A percentile compares a stretch with the other conserved stretches of the same genome.
These are phyloP conservation scores for Eupeodes latifasciatus DNA, from an alignment of 2,888 invertebrate species.

Conservation along the genomic window DNA sequence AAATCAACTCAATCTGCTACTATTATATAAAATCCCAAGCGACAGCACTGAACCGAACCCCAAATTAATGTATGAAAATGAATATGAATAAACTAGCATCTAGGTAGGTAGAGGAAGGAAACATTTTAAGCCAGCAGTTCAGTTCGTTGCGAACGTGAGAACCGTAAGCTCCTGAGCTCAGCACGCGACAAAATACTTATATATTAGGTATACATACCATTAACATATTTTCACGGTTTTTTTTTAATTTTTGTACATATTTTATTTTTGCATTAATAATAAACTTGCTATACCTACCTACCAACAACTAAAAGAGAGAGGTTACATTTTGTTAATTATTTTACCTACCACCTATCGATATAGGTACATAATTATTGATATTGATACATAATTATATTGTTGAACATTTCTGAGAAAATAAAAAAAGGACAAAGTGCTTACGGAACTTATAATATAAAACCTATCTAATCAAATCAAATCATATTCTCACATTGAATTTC, in stretches of 20 bases:
- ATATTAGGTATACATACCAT: slow-evolving; percentile 31
- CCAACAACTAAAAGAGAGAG: not conserved
- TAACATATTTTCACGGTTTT: slow-evolving; percentile 69
- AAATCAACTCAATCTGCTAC: not conserved
- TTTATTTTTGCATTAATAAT: not conserved
- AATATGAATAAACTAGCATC: slow-evolving; percentile 48
- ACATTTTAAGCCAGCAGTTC: slow-evolving; percentile 77
- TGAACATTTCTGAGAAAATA: slow-evolving; percentile 22
- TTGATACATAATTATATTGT: not conserved
- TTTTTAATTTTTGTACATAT: slow-evolving; percentile 29
- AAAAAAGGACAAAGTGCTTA: slow-evolving; percentile 23
- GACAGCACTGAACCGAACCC: slow-evolving; percentile 33
- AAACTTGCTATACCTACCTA: not conserved
- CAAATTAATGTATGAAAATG: slow-evolving; percentile 26
- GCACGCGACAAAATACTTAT: slow-evolving; percentile 29
- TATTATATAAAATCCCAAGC: not conserved
- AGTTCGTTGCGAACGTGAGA: slow-evolving; percentile 84
- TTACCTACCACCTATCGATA: not conserved
- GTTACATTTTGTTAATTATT: slow-evolving; percentile 10
- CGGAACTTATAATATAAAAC: slow-evolving; percentile 11
- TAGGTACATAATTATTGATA: too few relatives aligned
- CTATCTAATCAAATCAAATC: slow-evolving; percentile 34
- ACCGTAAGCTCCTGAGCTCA: slow-evolving; percentile 82
- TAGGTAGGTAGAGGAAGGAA: slow-evolving; percentile 78
- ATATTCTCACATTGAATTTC: slow-evolving; percentile 26